A percentile compares a stretch with the other conserved stretches of the same genome.
Evolutionary conservation across 2,888 invertebrate species (phyloP).

Genomic region (Byasa hedistus): DNA sequence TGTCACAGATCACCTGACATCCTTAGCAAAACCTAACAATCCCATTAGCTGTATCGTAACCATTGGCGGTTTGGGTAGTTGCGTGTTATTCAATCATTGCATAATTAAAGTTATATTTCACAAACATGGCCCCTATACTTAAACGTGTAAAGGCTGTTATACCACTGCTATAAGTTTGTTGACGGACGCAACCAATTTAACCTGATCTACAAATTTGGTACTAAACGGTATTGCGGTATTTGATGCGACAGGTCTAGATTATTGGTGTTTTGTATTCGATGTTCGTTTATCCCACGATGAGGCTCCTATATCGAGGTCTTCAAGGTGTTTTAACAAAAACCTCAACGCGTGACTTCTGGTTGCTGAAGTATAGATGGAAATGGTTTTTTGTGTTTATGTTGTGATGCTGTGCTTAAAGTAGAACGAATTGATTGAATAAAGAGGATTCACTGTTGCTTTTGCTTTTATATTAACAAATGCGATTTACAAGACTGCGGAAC

Average conservation of each 20-base stretch:
- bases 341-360: slow-evolving; percentile 28
- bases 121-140: background rate
- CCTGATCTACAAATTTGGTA: slow-evolving; percentile 5
- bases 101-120: slow-evolving; percentile 11
- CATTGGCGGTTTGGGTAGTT: slow-evolving; percentile 17
- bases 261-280: slow-evolving; percentile 25
- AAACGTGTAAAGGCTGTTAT: background rate
- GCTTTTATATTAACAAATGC: background rate
- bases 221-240: background rate
- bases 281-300: slow-evolving; percentile 35
- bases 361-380: slow-evolving; percentile 5
- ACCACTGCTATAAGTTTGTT: background rate
- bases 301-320: slow-evolving; percentile 30
- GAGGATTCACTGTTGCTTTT: background rate
- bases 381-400: slow-evolving; percentile 8
- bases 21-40: slow-evolving; percentile 19
- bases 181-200: slow-evolving; percentile 15
- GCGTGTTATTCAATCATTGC: slow-evolving; percentile 18
- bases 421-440: background rate
- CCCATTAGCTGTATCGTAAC: slow-evolving; percentile 21
- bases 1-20: slow-evolving; percentile 9
- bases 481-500: background rate
- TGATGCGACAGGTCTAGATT: slow-evolving; percentile 14
- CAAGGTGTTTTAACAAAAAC: slow-evolving; percentile 36
- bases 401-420: background rate